A percentile compares a stretch with the other conserved stretches of the same genome.
These are phyloP conservation scores for Branchipolynoe longqiensis DNA, from an alignment of 2,888 invertebrate genomes.

Conservation along the genomic window DNA sequence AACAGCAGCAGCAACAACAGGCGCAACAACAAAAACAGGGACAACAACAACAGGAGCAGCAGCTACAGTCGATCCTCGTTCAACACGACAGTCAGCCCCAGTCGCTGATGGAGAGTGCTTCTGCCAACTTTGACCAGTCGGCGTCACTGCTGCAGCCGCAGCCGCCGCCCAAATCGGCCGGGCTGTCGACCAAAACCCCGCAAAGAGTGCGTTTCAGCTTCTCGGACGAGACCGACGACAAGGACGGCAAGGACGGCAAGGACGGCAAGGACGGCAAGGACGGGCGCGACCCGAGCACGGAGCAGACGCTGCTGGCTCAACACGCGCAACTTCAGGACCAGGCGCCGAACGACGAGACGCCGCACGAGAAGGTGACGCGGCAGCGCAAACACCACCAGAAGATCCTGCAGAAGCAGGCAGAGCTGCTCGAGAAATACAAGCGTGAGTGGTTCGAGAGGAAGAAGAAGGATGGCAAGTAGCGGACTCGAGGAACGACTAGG, in stretches of 20 bases:
- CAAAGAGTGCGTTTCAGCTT: constrained; percentile 40
- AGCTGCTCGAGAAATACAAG: constrained; percentile 45
- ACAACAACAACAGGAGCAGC: neutral
- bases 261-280: too few relatives aligned
- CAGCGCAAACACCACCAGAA: constrained; percentile 40
- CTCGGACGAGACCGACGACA: constrained; percentile 28
- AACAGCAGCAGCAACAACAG: neutral
- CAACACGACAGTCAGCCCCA: neutral
- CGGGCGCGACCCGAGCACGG: constrained; percentile 13
- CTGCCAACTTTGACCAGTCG: neutral
- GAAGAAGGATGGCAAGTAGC: constrained; percentile 39
- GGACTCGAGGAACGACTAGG: neutral
- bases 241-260: too few relatives aligned
- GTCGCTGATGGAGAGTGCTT: neutral
- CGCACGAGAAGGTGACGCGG: constrained; percentile 1
- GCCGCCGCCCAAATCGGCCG: neutral
- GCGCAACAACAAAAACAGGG: neutral
- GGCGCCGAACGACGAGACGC: constrained; percentile 20
- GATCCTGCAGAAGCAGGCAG: constrained; percentile 48
- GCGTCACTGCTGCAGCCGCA: neutral
- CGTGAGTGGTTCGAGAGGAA: constrained; percentile 32
- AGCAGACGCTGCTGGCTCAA: constrained; percentile 19
- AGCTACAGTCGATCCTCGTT: constrained; percentile 32
- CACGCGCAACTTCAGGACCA: constrained; percentile 35
- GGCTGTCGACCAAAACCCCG: constrained; percentile 20